Conservation (phyloP, 2,797 vertebrate species). For the Caiman crocodilus region DNA sequence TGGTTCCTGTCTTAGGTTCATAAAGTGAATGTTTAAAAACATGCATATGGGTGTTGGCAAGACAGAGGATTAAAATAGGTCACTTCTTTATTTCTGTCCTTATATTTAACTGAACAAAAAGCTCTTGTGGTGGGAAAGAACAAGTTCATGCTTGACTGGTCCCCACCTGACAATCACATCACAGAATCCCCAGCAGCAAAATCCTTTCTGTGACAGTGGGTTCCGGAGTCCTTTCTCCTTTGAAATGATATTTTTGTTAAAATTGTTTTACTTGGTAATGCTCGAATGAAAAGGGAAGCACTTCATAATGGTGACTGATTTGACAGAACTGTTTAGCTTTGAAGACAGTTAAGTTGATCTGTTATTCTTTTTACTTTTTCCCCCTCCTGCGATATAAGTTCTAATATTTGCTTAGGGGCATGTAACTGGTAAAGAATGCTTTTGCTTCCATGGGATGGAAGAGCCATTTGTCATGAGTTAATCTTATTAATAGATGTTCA, state of each 20-base stretch:
- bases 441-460: slow-evolving; percentile 32
- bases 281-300: slow-evolving; percentile 43
- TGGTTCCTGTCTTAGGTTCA: slow-evolving; percentile 22
- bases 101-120: slow-evolving; percentile 42
- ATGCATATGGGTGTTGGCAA: background rate
- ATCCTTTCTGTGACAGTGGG: slow-evolving; percentile 51
- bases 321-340: slow-evolving; percentile 60
- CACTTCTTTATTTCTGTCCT: slow-evolving; percentile 35
- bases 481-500: background rate
- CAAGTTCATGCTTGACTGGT: slow-evolving; percentile 60
- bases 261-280: slow-evolving; percentile 51
- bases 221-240: slow-evolving; percentile 59
- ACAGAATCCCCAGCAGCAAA: slow-evolving; percentile 53
- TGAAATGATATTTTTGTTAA: slow-evolving; percentile 34
- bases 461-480: background rate
- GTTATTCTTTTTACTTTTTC: slow-evolving; percentile 26
- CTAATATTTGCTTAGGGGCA: background rate
- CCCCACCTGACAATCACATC: slow-evolving; percentile 38
- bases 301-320: slow-evolving; percentile 33
- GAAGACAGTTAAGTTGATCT: slow-evolving; percentile 31
- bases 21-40: slow-evolving; percentile 38
- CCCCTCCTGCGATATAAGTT: background rate
- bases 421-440: slow-evolving; percentile 27
- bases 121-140: slow-evolving; percentile 10
- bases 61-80: slow-evolving; percentile 17